Evolutionary conservation across 2,113 vertebrate genomes (phyloP), one percentile per base, ranked within the genome.

Genomic region (Nothocercus nigrocapillus): DNA sequence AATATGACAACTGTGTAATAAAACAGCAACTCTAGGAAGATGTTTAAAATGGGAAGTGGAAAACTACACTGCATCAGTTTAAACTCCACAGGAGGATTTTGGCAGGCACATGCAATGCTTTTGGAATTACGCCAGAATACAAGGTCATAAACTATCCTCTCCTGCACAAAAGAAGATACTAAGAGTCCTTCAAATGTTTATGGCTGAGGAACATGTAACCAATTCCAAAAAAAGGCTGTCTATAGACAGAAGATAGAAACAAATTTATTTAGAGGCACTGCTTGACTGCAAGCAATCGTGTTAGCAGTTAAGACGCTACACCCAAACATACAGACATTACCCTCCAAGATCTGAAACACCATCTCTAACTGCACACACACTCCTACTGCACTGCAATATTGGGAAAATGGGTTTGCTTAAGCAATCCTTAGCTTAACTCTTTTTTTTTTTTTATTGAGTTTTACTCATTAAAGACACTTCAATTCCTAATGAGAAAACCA

Each of bases 21-120:
- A 86, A 94, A 84, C 59, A 90, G 49, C 78, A 88, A 34, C 51
- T 88, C 68, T 66, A 84, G 80, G 63, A 83, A 66, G 79, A 81
- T 82, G 47, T 86, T 96, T 86, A 86, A 89, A 96, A 90, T 69
- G 86, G 75, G 75, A 92, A 87, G 51, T 82, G 47, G 77, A 96
- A 87, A 91, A 27, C 73, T 89, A 85, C 79, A 76, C 62, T 79
- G 80, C 78, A 92, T 82, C 69, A 74, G 83, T 82, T 92, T 82
- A 94, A 95, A 95, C 74, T 93, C 82, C 85, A 82, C 85, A 82
- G 76, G 54, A 91, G 59, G 75, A 89, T 70, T 91, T 88, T 96
- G 95, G 93, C 88, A 94, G 75, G 90, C 91, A 92, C 88, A 94
- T 40, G 36, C 36, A 90, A 91, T 93, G 85, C 79, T 92, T 75